Conservation (phyloP, 1,140 invertebrate species). For the Calosoma granatense region DNA sequence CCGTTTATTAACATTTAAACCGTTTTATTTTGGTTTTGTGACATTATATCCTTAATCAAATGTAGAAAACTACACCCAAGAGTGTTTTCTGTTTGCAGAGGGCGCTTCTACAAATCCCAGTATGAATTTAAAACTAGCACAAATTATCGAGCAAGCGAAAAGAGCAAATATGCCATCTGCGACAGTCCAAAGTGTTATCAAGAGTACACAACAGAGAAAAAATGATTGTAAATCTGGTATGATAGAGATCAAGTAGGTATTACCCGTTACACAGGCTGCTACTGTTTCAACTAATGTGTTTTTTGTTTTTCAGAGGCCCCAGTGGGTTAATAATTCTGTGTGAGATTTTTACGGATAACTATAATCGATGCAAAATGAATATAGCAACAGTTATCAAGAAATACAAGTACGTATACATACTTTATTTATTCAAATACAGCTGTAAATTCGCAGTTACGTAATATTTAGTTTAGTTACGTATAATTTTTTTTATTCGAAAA, state of each 20-base stretch:
- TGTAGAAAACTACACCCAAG: conserved; percentile 8
- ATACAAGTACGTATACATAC: conserved; percentile 29
- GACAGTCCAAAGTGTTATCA: conserved; percentile 46
- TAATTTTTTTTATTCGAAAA: no score
- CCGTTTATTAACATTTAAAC: no score
- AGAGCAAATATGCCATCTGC: conserved; percentile 46
- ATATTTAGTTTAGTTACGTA: no score
- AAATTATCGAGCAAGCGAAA: conserved; percentile 46
- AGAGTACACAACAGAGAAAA: conserved; percentile 36
- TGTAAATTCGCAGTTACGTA: not conserved
- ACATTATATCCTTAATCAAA: no score
- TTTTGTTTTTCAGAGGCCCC: conserved; percentile 33
- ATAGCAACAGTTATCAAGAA: conserved; percentile 39
- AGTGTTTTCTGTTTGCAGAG: conserved; percentile 30
- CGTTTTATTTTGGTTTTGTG: no score
- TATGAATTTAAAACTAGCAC: conserved; percentile 42
- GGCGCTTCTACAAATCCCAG: conserved; percentile 43
- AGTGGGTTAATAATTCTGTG: conserved; percentile 34
- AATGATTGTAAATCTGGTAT: conserved; percentile 28
- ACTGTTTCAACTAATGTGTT: not conserved
- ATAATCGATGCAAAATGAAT: conserved; percentile 25
- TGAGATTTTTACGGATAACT: conserved; percentile 34
- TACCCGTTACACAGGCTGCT: not conserved
- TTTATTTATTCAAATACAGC: not conserved
- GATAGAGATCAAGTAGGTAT: conserved; percentile 33